A percentile compares a stretch with the other conserved stretches of the same genome.
These are phyloP conservation scores for Pantherophis guttatus DNA, from an alignment of 2,113 vertebrate genomes.

Conservation along the genomic window DNA sequence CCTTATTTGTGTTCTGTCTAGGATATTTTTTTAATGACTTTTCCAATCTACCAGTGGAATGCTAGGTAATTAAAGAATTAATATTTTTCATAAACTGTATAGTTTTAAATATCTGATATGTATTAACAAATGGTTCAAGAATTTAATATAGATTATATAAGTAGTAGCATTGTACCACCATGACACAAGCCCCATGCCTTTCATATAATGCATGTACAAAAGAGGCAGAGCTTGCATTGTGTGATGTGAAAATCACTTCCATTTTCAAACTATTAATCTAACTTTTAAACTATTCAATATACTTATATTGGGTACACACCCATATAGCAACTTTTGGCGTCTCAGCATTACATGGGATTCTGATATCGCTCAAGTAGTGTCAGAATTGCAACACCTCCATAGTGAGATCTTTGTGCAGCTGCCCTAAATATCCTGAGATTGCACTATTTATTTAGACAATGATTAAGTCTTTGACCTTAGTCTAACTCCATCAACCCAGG, in stretches of 20 bases:
- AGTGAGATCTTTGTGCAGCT: not conserved
- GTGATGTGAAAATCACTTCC: not conserved
- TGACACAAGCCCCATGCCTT: not conserved
- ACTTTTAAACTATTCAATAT: not conserved
- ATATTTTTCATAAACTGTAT: not conserved
- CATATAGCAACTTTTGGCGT: not conserved
- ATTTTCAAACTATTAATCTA: constrained; percentile 7
- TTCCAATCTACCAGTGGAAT: not conserved
- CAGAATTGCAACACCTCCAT: not conserved
- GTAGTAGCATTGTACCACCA: not conserved
- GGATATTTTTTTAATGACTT: not conserved
- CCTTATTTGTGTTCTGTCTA: not conserved
- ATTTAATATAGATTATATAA: not conserved
- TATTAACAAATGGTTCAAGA: not conserved
- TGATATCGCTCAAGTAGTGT: not conserved
- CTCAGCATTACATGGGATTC: not conserved
- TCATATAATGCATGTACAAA: not conserved
- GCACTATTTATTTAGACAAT: not conserved
- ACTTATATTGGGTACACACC: not conserved
- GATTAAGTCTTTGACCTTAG: not conserved
- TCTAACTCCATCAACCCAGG: not conserved
- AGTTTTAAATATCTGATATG: not conserved
- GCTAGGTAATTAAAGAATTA: not conserved
- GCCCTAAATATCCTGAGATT: not conserved
- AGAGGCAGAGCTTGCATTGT: not conserved